Percentiles rank a stretch among this genome's conserved stretches.
Conservation (phyloP, 2,113 vertebrate genomes). For the Willisornis vidua region DNA sequence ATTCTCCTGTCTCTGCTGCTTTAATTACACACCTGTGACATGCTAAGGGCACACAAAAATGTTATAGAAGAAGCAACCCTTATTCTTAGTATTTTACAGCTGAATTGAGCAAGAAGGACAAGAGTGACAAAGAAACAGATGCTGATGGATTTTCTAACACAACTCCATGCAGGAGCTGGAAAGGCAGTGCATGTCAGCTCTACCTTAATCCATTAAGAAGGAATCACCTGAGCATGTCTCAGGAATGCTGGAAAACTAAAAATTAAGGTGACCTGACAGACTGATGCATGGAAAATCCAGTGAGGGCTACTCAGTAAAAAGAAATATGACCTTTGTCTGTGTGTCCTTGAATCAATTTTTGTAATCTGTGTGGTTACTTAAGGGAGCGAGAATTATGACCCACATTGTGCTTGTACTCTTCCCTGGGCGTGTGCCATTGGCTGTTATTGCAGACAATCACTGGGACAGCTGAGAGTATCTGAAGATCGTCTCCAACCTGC, state of each 20-base stretch:
- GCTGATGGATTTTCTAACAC: background rate
- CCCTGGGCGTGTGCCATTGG: background rate
- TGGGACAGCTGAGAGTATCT: background rate
- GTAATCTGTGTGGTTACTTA: background rate
- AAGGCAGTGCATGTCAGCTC: background rate
- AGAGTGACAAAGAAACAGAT: background rate
- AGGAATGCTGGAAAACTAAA: background rate
- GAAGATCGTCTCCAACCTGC: background rate
- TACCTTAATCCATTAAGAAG: background rate
- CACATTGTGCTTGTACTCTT: background rate
- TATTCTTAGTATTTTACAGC: background rate
- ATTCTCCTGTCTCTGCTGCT: background rate
- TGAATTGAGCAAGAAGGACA: background rate
- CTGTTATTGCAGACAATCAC: too few relatives aligned
- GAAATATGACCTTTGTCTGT: background rate
- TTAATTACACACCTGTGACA: fast-evolving
- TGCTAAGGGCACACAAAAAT: background rate
- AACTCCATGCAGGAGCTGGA: background rate
- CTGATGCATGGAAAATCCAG: background rate
- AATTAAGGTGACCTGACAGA: background rate
- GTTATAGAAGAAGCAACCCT: background rate
- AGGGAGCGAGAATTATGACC: background rate
- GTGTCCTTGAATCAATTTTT: background rate
- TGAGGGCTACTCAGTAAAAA: background rate
- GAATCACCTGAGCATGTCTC: background rate